phyloP scores from a whole-genome alignment of 2,888 invertebrate species.

The Notocelia uddmanniana region DNA sequence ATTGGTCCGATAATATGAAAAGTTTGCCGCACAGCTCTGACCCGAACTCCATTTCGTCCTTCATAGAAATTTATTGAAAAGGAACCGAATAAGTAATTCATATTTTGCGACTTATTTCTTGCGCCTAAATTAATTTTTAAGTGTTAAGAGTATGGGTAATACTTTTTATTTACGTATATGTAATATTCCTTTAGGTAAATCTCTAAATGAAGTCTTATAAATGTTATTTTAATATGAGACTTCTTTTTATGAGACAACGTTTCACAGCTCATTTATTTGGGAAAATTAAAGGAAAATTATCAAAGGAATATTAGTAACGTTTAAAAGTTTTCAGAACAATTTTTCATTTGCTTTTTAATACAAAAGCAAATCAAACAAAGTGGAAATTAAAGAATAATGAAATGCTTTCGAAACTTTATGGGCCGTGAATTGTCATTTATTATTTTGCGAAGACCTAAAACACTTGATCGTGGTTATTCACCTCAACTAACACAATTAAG shows the following conservation, averaged over 20 bases:
- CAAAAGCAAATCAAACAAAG: constrained; percentile 17
- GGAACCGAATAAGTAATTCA: neutral
- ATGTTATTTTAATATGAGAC: neutral
- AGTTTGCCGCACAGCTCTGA: constrained; percentile 48
- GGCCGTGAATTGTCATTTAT: neutral
- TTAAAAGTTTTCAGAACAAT: constrained; percentile 9
- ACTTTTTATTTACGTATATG: neutral
- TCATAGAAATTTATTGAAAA: constrained; percentile 28
- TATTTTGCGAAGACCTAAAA: neutral
- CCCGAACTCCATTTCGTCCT: constrained; percentile 24
- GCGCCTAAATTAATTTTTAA: neutral
- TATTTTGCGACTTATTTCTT: neutral
- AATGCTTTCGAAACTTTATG: constrained; percentile 13
- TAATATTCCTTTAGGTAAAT: neutral
- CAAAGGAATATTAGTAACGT: constrained; percentile 10
- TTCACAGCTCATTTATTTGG: neutral
- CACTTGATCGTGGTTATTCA: neutral
- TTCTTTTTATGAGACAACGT: neutral
- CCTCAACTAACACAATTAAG: neutral
- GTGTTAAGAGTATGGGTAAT: too few species aligned
- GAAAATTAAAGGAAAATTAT: constrained; percentile 13
- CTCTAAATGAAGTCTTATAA: neutral
- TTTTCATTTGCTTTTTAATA: constrained; percentile 1
- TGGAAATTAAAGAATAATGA: constrained; percentile 24
- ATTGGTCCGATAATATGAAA: constrained; percentile 52